phyloP scores from a whole-genome alignment of 1,140 invertebrate genomes.

The Gonatopus flavifemur region DNA sequence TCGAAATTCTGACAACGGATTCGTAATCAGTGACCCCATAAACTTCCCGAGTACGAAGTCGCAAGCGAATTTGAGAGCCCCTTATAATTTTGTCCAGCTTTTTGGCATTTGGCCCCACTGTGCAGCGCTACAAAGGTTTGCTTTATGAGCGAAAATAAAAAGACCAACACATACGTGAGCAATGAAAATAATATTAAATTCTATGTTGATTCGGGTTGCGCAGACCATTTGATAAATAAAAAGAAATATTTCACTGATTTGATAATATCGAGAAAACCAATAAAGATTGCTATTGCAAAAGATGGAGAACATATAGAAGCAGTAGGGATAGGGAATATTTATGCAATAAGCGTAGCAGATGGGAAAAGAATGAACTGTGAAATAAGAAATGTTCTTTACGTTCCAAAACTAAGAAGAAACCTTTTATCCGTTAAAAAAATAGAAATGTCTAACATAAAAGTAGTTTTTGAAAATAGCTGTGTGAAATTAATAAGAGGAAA shows the following conservation, averaged over 20 bases:
- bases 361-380: background rate
- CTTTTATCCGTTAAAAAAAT: conserved; percentile 18
- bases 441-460: conserved; percentile 17
- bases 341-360: conserved; percentile 11
- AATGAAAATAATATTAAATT: no score
- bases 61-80: no score
- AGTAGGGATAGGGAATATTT: conserved; percentile 24
- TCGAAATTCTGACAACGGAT: no score
- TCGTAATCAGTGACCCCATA: no score
- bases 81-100: no score
- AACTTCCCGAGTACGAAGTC: no score
- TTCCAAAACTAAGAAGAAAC: conserved; percentile 9
- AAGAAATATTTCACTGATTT: conserved; percentile 27
- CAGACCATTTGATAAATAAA: conserved; percentile 38
- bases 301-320: conserved; percentile 24
- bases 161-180: no score
- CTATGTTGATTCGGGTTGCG: conserved; percentile 45
- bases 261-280: conserved; percentile 5
- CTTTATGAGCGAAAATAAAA: no score
- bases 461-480: conserved; percentile 22
- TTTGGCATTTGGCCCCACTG: no score
- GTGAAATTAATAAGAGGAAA: background rate
- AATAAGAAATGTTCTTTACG: conserved; percentile 10
- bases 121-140: no score
- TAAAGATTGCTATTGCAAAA: conserved; percentile 29